Percentiles rank a stretch among this genome's conserved stretches.
phyloP scores from a whole-genome alignment of 1,140 invertebrate genomes.

The Trichonephila clavata region DNA sequence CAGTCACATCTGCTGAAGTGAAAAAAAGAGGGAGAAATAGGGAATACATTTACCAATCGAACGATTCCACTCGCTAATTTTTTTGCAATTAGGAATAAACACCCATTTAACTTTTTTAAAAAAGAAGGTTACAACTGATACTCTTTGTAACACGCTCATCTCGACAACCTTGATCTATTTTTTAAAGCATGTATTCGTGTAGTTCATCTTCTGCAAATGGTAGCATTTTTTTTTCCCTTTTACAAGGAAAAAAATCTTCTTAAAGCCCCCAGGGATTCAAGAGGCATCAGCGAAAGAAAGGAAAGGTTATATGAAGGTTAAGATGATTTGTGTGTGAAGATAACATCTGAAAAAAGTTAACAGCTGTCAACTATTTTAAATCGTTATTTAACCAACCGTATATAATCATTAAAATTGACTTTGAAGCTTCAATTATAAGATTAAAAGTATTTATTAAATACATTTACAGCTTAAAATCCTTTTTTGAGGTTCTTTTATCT shows the following conservation, averaged over 20 bases:
- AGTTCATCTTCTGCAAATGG: constrained; percentile 9
- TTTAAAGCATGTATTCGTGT: neutral
- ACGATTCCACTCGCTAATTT: neutral
- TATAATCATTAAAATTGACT: no score
- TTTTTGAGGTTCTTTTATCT: no score
- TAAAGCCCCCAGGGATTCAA: neutral
- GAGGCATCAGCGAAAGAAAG: neutral
- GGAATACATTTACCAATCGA: neutral
- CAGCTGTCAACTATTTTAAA: no score
- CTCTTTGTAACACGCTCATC: neutral
- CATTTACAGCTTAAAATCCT: no score
- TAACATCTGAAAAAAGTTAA: no score
- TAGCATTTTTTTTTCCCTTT: neutral
- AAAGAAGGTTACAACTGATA: neutral
- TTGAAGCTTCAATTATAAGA: no score
- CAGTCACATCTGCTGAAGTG: neutral
- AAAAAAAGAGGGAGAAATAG: neutral
- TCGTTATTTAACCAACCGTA: no score
- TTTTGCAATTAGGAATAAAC: neutral
- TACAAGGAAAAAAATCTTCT: neutral
- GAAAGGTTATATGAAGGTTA: constrained; percentile 15
- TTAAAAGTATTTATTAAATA: no score
- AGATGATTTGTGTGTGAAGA: neutral
- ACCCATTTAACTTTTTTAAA: neutral
- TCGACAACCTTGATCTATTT: constrained; percentile 13